A percentile compares a stretch with the other conserved stretches of the same genome.
These are phyloP conservation scores for Pelecanus crispus DNA, from an alignment of 2,113 vertebrate species.

Conservation along the genomic window DNA sequence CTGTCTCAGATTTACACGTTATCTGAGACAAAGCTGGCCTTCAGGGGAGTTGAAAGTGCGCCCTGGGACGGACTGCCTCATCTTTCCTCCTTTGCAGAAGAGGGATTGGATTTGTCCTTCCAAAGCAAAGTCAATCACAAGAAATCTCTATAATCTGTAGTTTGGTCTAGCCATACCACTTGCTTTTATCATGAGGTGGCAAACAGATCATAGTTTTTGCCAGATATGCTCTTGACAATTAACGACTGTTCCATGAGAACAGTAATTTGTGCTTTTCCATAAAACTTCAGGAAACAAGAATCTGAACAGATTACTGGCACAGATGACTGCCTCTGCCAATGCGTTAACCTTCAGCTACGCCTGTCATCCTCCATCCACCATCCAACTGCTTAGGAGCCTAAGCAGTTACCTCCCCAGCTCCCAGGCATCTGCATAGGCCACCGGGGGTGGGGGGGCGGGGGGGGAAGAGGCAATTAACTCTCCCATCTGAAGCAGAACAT, in stretches of 20 bases:
- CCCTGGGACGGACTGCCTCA: neutral
- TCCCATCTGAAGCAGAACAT: neutral
- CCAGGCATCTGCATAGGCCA: neutral
- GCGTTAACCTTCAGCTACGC: neutral
- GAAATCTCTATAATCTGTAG: neutral
- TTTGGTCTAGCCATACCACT: neutral
- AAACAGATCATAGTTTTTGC: neutral
- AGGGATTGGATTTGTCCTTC: neutral
- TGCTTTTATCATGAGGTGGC: accelerated
- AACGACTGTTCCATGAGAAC: neutral
- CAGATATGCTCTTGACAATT: neutral
- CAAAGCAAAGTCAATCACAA: neutral
- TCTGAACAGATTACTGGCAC: neutral
- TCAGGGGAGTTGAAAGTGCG: neutral
- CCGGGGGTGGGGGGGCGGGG: too few species aligned
- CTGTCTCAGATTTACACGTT: too few species aligned
- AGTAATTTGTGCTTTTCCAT: neutral
- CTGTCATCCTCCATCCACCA: neutral
- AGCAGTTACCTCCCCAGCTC: neutral
- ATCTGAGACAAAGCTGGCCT: neutral
- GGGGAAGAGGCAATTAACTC: too few species aligned
- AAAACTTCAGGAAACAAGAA: neutral
- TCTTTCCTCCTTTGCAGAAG: neutral
- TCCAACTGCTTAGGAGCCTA: accelerated
- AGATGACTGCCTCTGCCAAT: neutral